Base-by-base conservation (phyloP, 2,797 vertebrate species). In the Hippocampus kuda region DNA sequence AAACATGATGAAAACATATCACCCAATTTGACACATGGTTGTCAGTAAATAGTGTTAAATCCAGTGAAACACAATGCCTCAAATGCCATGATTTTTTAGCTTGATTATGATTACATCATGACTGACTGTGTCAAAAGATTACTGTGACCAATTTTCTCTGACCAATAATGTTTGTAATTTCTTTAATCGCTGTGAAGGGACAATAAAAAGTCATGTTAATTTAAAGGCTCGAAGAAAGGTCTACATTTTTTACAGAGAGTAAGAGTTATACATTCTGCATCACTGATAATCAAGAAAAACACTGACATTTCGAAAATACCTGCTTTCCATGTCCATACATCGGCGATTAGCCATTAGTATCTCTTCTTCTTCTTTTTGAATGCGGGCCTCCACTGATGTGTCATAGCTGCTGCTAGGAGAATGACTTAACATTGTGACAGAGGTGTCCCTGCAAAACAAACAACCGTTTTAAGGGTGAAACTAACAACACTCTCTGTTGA, bases 311-410 rank as follows among this genome's bases (percentile, higher is more conserved):
- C 4, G 65, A 18, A 20, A 34, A 68, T 79, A 96, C 95, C 97
- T 94, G 92, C 96, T 96, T 79, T 99, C 97, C 97, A 99, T 99
- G 84, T 99, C 96, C 1, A 98, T 89, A 74, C 97, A 99, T 68
- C 95, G 93, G n/a, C 96, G 93, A 81, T 98, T 99, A 66, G 96
- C 96, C 92, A 99, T 92, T 62, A 99, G 86, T 75, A 99, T 98
- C 86, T 98, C 97, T 78, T 99, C 97, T 57, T 99, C 97, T 72
- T 99, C 97, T 79, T 97, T 98, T 88, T 98, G 97, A 75, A 99
- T 98, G 1, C 95, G 92, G 65, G 94, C 95, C 84, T 98, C 97
- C 75, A 99, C 91, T 0, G 94, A 95, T 0, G 93, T 97, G 81
- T 98, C 95, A 0, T 97, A 99, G 90, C 96, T 99, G 82, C 92